Base-by-base conservation (phyloP, 1,140 invertebrate species). In the Ptiloglossa arizonensis region DNA sequence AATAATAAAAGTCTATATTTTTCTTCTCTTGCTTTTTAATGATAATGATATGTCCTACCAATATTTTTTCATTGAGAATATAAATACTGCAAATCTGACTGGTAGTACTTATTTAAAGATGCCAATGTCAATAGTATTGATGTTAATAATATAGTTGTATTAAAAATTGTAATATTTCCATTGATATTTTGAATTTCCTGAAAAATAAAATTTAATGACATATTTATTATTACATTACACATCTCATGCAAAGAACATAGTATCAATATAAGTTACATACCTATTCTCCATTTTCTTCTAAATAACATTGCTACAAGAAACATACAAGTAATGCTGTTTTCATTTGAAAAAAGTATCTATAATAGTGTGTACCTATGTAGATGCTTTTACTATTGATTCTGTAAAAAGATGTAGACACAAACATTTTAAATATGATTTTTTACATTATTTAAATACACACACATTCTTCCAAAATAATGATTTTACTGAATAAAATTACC, bases 351-450 rank as follows among this genome's bases (percentile, higher is more conserved):
- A 66, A 22, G 77, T 68, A 80, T 68, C 32, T 50, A 69, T 38
- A 52, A 68, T n/a, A n/a, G n/a, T n/a, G 24, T 50, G 60, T 29
- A 32, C 73, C 86, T 83, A 89, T 60, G 77, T 72, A 57, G 86
- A 88, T 46, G 85, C 89, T 48, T 88, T 88, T 22, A 78, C 86
- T 75, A 90, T 87, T 46, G 89, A 81, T 82, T 91, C 90, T 91
- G 73, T 22, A 87, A 89, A 50, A 70, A 78, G n/a, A 76, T 68
- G 24, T 22, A n/a, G n/a, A n/a, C n/a, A 32, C n/a, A 66, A 82
- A 66, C 9, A 50, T 35, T 29, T 24, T 74, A 50, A 63, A 35
- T 50, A 2, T n/a, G 0, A 19, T 29, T 19, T n/a, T 29, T 5
- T 29, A 19, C 19, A 38, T 63, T 50, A 72, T 54, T 41, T 19